phyloP scores from a whole-genome alignment of 2,797 vertebrate species.

The Cheirogaleus major region DNA sequence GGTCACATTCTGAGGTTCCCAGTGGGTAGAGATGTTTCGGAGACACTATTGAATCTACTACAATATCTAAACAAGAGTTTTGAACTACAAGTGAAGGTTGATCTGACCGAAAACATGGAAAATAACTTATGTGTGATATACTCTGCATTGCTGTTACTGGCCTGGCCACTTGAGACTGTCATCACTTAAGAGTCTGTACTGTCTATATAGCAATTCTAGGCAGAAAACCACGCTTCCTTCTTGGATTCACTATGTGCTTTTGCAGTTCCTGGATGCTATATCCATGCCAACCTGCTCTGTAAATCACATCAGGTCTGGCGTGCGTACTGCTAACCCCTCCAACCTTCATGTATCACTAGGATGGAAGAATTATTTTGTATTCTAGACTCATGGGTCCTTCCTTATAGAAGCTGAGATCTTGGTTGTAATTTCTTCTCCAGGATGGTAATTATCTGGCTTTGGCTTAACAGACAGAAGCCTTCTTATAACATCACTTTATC shows the following conservation, averaged over 20 bases:
- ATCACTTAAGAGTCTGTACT: background rate
- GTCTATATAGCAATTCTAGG: background rate
- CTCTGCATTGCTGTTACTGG: background rate
- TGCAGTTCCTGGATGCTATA: background rate
- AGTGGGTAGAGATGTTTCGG: background rate
- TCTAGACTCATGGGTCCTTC: background rate
- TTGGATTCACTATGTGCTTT: background rate
- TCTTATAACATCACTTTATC: background rate
- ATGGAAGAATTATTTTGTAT: background rate
- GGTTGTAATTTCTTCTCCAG: background rate
- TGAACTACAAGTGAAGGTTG: background rate
- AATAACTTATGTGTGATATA: background rate
- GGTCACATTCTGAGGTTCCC: background rate
- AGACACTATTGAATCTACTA: background rate
- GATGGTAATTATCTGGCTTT: background rate
- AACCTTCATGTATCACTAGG: background rate
- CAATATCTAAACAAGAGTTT: background rate
- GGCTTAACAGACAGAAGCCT: background rate
- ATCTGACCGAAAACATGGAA: background rate
- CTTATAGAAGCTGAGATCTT: background rate
- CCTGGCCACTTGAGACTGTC: background rate
- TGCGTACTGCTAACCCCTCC: background rate
- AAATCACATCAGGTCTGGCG: background rate
- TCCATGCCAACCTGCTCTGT: background rate
- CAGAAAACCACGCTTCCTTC: background rate